phyloP scores from a whole-genome alignment of 2,888 invertebrate species.

The Lasioglossum zephyrum region DNA sequence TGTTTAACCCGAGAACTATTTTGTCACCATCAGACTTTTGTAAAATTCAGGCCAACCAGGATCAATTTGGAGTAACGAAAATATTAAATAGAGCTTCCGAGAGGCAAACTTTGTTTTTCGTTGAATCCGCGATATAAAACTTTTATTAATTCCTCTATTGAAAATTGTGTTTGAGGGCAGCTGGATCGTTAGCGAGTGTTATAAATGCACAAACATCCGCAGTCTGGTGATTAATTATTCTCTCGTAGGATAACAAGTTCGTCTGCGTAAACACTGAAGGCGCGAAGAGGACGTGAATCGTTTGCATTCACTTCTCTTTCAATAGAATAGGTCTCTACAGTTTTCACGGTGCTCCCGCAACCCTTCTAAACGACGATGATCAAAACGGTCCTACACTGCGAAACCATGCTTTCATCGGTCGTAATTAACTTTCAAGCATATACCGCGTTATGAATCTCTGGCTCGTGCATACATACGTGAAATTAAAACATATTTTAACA shows the following conservation, averaged over 20 bases:
- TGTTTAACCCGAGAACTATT: too few species aligned
- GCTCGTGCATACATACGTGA: not conserved
- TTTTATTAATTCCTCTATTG: not conserved
- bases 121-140: not conserved
- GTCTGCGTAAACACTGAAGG: constrained; percentile 18
- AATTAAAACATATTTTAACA: not conserved
- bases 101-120: not conserved
- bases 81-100: not conserved
- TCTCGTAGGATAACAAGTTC: constrained; percentile 14
- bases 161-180: not conserved
- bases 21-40: too few species aligned
- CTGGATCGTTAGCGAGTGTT: not conserved
- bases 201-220: constrained; percentile 8
- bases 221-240: constrained; percentile 39
- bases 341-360: constrained; percentile 18
- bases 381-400: not conserved
- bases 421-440: constrained; percentile 31
- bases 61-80: not conserved
- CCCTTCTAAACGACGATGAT: constrained; percentile 29
- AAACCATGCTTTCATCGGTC: not conserved
- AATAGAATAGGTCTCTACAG: constrained; percentile 2
- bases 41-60: not conserved
- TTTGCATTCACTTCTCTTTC: constrained; percentile 42
- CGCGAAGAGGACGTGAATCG: constrained; percentile 18
- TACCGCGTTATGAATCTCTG: not conserved